phyloP scores from a whole-genome alignment of 2,113 vertebrate genomes.

The Syngnathus floridae region DNA sequence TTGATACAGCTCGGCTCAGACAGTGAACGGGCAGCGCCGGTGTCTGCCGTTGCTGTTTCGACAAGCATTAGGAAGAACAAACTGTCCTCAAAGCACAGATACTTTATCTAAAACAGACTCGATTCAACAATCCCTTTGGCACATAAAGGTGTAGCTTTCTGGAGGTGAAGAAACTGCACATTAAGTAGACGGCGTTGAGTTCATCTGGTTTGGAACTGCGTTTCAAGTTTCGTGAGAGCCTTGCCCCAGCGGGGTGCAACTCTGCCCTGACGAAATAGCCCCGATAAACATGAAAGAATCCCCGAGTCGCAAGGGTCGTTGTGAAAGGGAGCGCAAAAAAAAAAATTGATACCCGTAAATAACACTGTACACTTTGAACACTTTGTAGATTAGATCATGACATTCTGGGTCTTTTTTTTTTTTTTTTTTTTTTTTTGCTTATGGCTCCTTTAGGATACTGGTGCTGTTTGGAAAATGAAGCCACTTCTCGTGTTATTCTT shows the following conservation, averaged over 20 bases:
- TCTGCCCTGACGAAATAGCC: neutral
- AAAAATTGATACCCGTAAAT: neutral
- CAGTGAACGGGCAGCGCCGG: neutral
- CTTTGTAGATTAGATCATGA: too few species aligned
- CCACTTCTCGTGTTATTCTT: neutral
- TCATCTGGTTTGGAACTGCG: neutral
- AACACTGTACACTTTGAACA: neutral
- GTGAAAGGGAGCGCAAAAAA: neutral
- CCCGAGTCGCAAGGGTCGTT: neutral
- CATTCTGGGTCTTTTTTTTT: too few species aligned
- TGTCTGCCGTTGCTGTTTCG: conserved; percentile 4
- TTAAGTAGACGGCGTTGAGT: neutral
- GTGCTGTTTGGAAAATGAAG: neutral
- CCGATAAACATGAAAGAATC: neutral
- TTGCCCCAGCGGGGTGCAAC: neutral
- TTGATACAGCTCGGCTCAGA: conserved; percentile 3
- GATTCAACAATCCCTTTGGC: neutral
- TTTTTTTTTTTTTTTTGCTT: neutral
- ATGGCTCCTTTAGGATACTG: neutral
- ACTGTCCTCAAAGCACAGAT: conserved; percentile 7
- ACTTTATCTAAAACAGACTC: conserved; percentile 4
- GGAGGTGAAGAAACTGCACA: neutral
- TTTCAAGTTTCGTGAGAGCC: neutral
- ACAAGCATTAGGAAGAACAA: conserved; percentile 3
- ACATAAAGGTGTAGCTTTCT: neutral